Percentiles rank a stretch among this genome's conserved stretches.
phyloP scores from a whole-genome alignment of 2,888 invertebrate genomes.

The Drosophila percnosoma region DNA sequence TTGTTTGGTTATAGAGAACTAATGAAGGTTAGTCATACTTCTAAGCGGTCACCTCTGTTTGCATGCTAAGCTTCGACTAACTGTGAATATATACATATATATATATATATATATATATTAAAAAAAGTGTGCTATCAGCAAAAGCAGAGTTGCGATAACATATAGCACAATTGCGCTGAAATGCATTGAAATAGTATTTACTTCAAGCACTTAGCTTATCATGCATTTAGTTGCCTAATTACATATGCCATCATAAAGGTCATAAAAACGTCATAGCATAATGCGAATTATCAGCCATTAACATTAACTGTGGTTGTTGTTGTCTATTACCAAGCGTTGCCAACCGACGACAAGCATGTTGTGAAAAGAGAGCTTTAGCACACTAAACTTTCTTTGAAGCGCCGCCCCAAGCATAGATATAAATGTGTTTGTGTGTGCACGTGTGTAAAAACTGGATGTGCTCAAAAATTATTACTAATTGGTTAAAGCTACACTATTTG shows the following conservation, averaged over 20 bases:
- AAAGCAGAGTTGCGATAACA: constrained; percentile 26
- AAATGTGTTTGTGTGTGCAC: neutral
- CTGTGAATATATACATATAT: constrained; percentile 17
- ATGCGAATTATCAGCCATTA: constrained; percentile 25
- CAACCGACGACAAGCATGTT: constrained; percentile 14
- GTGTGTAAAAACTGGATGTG: constrained; percentile 14
- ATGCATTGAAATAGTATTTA: constrained; percentile 23
- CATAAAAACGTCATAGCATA: constrained; percentile 44
- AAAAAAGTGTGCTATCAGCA: constrained; percentile 12
- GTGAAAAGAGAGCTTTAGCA: constrained; percentile 29
- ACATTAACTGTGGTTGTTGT: constrained; percentile 21
- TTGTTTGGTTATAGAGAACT: constrained; percentile 22
- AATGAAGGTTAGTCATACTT: constrained; percentile 41
- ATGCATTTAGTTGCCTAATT: constrained; percentile 34
- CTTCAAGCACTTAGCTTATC: constrained; percentile 40
- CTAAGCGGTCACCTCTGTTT: constrained; percentile 39
- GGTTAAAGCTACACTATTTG: constrained; percentile 3
- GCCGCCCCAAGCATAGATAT: constrained; percentile 9
- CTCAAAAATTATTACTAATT: constrained; percentile 20
- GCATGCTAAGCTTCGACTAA: constrained; percentile 15
- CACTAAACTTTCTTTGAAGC: constrained; percentile 21
- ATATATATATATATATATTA: neutral
- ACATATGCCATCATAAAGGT: constrained; percentile 17
- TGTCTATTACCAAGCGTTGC: constrained; percentile 41
- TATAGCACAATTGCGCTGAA: constrained; percentile 11